Conservation (phyloP, 2,888 invertebrate species). For the Zeuzera pyrina region DNA sequence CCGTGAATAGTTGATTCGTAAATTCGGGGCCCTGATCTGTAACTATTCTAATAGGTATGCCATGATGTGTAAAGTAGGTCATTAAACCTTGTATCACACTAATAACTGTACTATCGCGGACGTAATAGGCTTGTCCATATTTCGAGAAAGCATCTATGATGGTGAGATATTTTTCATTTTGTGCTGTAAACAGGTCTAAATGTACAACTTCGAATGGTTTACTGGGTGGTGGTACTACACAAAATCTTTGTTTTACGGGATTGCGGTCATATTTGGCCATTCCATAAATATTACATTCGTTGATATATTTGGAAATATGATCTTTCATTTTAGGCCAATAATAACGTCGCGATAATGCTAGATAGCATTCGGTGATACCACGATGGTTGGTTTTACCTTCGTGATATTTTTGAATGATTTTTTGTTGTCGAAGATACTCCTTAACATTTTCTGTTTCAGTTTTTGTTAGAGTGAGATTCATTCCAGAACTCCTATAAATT, state of each 20-base stretch:
- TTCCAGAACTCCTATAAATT: constrained; percentile 17
- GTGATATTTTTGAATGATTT: constrained; percentile 20
- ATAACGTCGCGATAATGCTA: constrained; percentile 15
- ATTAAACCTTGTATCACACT: background rate
- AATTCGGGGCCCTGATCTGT: background rate
- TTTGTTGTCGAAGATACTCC: constrained; percentile 18
- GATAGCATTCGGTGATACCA: constrained; percentile 10
- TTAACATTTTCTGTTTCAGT: constrained; percentile 16
- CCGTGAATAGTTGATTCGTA: background rate
- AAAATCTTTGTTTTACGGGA: constrained; percentile 12
- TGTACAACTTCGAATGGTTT: constrained; percentile 6
- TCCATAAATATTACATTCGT: constrained; percentile 12
- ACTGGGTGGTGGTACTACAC: constrained; percentile 4
- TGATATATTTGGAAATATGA: too few species aligned
- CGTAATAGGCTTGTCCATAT: background rate
- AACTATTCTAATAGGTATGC: background rate
- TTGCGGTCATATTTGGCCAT: constrained; percentile 16
- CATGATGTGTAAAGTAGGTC: background rate
- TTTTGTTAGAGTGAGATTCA: constrained; percentile 18
- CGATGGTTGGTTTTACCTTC: constrained; percentile 16
- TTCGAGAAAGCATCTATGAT: constrained; percentile 10
- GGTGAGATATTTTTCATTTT: constrained; percentile 8
- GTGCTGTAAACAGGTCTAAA: constrained; percentile 4
- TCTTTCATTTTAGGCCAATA: constrained; percentile 23
- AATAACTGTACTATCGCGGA: background rate